These are phyloP conservation scores for Thereuonema tuberculata DNA, from an alignment of 1,140 invertebrate genomes.

Conservation along the genomic window DNA sequence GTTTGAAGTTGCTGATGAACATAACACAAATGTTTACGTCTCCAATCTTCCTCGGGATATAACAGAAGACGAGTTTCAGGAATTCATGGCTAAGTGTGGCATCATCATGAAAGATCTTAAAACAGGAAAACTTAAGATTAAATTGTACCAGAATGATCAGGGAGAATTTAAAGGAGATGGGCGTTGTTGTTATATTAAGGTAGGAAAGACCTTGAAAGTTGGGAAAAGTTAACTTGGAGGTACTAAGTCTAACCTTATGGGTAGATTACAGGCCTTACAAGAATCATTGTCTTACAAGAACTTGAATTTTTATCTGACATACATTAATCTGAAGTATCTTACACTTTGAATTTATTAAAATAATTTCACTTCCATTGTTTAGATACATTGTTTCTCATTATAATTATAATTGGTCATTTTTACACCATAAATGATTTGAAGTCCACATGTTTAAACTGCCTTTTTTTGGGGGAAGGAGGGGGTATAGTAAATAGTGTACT, in stretches of 20 bases:
- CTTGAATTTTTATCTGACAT: no score
- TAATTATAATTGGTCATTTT: no score
- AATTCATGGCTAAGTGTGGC: constrained; percentile 94
- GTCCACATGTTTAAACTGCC: no score
- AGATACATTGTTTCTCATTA: no score
- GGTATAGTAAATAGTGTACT: no score
- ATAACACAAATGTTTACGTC: constrained; percentile 96
- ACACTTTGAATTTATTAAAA: no score
- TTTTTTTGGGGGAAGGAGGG: no score
- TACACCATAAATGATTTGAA: no score
- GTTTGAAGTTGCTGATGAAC: constrained; percentile 86
- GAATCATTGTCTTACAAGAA: no score
- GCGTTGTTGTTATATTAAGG: constrained; percentile 91
- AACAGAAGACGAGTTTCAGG: constrained; percentile 74
- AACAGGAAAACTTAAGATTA: constrained; percentile 77
- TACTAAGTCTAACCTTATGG: not conserved
- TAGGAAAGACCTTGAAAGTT: constrained; percentile 27
- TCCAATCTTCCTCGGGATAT: constrained; percentile 78
- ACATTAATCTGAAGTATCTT: no score
- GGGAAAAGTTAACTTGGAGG: not conserved
- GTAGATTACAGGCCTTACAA: no score
- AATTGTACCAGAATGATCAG: constrained; percentile 80
- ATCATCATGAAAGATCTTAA: constrained; percentile 75
- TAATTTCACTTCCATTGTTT: no score
- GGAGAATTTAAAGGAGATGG: constrained; percentile 88